phyloP scores from a whole-genome alignment of 1,140 invertebrate genomes.

The Druon quercuslanigerum region DNA sequence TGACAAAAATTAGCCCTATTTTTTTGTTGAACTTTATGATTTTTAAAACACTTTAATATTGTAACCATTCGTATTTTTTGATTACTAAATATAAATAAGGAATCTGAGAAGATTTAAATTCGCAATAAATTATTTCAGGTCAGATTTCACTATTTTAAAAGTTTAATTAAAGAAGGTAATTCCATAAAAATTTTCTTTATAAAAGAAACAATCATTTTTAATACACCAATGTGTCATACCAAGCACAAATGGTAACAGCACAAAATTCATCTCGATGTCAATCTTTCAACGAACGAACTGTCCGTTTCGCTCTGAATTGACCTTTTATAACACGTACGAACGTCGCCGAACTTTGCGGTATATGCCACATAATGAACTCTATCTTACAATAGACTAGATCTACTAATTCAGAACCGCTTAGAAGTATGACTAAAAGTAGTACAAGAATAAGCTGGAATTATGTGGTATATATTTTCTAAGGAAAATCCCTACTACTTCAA shows the following conservation, averaged over 20 bases:
- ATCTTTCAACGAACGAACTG: constrained; percentile 26
- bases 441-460: background rate
- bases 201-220: background rate
- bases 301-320: background rate
- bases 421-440: background rate
- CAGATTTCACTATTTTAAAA: no score
- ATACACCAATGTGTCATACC: constrained; percentile 46
- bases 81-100: no score
- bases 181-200: background rate
- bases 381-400: constrained; percentile 14
- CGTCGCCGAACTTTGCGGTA: constrained; percentile 8
- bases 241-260: constrained; percentile 47
- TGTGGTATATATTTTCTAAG: no score
- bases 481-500: no score
- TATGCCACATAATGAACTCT: constrained; percentile 10
- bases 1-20: no score
- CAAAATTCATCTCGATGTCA: constrained; percentile 29
- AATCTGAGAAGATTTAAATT: no score
- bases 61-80: no score
- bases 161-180: no score
- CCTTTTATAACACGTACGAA: constrained; percentile 11
- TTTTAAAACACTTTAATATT: no score
- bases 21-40: no score
- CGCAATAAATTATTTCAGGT: no score
- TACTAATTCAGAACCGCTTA: background rate